Base-by-base conservation (phyloP, 2,797 vertebrate species). In the Merluccius polli region DNA sequence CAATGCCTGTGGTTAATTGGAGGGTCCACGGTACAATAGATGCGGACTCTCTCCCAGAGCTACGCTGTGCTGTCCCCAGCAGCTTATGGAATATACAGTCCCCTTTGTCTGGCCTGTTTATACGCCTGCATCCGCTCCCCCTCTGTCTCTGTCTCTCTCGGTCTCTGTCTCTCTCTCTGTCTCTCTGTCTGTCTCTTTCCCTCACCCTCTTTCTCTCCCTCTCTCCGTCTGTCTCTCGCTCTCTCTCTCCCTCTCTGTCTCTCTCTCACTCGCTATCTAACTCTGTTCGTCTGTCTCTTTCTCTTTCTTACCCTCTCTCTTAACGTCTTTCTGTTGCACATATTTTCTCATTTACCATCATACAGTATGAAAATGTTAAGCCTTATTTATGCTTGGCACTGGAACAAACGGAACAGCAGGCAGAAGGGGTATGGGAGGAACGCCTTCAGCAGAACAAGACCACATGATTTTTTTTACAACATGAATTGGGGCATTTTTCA, bases 81-180 rank as follows among this genome's bases (percentile, higher is more conserved):
- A 65, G 21, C 67, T 21, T 63, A 68, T 77, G 70, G 75, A 78
- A 83, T 77, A 85, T 76, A 91, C 84, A 74, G 78, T 16, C 81
- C 63, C 76, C 85, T 84, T 87, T 90, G 83, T 87, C 6, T 18
- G 10, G 35, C 15, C 69, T 32, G 6, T 32, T 52, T 41, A 15
- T 29, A 38, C 2, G 24, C 12, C 70, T 30, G 29, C 4, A 12
- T 63, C 35, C 79, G 36, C 67, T 82, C 65, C 52, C 69, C n/a
- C 71, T 81, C 77, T 65, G 73, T 84, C 75, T n/a, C 77, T 83
- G 67, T 13, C 30, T n/a, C 32, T 12, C 41, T 71, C 30, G 33
- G 3, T 16, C 70, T 16, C 36, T 69, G 30, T 73, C 38, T 48
- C 36, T 48, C 41, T 24, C 30, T 71, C 72, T 73, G 13, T 71